Evolutionary conservation across 1,140 invertebrate species (phyloP), one percentile per base, ranked within the genome.

Genomic region (Heterodera schachtii): DNA sequence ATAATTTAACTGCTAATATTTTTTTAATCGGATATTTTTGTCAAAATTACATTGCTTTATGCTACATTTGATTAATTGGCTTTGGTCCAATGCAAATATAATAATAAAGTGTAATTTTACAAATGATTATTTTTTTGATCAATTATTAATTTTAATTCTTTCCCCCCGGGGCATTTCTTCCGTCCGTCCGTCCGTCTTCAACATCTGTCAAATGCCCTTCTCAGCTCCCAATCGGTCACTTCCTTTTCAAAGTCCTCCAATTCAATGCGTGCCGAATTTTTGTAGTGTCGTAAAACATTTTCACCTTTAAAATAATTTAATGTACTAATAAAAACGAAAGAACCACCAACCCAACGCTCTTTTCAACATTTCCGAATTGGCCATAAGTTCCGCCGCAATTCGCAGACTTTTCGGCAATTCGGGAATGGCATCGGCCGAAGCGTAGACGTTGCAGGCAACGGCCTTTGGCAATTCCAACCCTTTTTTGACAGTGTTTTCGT

Each of bases 161-260:
- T 13, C 57, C 19, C 19, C 5, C 57, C 57, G 57, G 19, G 13
- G 11, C 11, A 64, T 19, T 19, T 19, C 16, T 19, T 5, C 57
- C 16, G 57, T 19, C 16, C 57, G 8, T 60, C 13, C 57, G 57
- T 64, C 57, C 11, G 13, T 19, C 11, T 3, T 78, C 21, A 78
- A 43, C 49, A 78, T 46, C 60, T 19, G 46, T 77, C 78, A 67
- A 78, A 81, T 43, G 43, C 64, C 16, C 57, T 11, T 11, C 3
- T 69, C n/a, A 78, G 60, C 60, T 78, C 76, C 76, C 76, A 78
- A 64, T 78, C 76, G 8, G 76, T 78, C 44, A 78, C 64, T 41
- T 78, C 31, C 70, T 78, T 78, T 4, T 66, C 66, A 46, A 78
- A 78, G 43, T 78, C 76, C 7, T 31, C 70, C 44, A 66, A 52